These are phyloP conservation scores for Hipparchia sbordonii DNA, from an alignment of 2,888 invertebrate species.

Conservation along the genomic window DNA sequence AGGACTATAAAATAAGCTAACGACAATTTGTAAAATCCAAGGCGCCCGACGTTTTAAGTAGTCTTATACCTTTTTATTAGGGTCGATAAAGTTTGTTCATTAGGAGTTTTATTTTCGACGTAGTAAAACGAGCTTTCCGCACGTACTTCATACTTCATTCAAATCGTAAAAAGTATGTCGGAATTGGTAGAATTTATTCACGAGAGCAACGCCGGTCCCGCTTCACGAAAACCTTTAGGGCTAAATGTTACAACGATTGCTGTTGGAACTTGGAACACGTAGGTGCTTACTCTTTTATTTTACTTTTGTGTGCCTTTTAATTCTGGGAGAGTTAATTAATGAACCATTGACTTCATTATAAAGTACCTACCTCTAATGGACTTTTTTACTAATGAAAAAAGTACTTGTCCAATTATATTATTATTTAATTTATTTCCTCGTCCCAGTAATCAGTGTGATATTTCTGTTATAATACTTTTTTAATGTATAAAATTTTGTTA, in stretches of 20 bases:
- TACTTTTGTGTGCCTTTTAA: neutral
- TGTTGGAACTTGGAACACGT: constrained; percentile 17
- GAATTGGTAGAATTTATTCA: constrained; percentile 68
- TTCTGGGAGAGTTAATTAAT: neutral
- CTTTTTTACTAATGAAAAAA: neutral
- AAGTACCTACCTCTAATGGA: neutral
- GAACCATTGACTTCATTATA: neutral
- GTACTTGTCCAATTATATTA: neutral
- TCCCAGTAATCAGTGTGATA: too few relatives aligned
- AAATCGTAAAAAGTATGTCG: constrained; percentile 62
- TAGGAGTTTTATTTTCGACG: constrained; percentile 67
- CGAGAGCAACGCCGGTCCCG: constrained; percentile 43
- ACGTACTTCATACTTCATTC: constrained; percentile 70
- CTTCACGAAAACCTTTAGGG: constrained; percentile 16
- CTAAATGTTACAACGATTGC: constrained; percentile 21
- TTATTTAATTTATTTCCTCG: too few relatives aligned
- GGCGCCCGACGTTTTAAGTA: constrained; percentile 20
- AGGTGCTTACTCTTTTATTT: neutral
- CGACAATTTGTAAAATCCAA: constrained; percentile 17
- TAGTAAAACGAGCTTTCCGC: constrained; percentile 60
- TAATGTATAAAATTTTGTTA: too few relatives aligned
- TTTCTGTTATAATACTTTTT: too few relatives aligned
- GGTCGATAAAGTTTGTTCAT: constrained; percentile 64
- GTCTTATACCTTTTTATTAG: constrained; percentile 59
- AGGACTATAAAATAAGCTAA: constrained; percentile 6